Conservation (phyloP, 2,113 vertebrate species). For the Lophura nycthemera region DNA sequence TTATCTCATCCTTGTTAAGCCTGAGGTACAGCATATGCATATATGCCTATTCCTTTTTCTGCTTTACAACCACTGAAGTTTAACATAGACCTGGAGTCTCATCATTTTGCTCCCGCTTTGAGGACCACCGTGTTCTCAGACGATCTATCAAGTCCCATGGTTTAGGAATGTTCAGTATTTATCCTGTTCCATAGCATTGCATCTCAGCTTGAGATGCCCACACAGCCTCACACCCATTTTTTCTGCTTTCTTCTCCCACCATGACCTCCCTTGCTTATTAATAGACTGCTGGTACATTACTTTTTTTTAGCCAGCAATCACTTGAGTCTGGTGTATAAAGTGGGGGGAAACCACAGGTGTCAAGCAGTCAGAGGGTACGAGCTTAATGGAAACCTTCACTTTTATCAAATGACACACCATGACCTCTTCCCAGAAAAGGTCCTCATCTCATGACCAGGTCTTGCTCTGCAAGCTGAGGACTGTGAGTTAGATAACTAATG, state of each 20-base stretch:
- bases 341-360: background rate
- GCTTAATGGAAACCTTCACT: background rate
- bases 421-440: background rate
- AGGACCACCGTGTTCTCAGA: background rate
- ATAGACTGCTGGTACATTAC: fast-evolving
- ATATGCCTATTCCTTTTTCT: background rate
- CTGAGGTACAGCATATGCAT: fast-evolving
- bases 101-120: background rate
- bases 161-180: background rate
- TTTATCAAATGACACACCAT: background rate
- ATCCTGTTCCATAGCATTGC: background rate
- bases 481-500: background rate
- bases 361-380: background rate
- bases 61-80: background rate
- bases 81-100: background rate
- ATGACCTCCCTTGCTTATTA: background rate
- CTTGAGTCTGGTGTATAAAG: background rate
- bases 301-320: background rate
- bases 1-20: background rate
- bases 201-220: background rate
- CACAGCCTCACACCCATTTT: background rate
- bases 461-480: background rate
- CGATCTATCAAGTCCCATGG: fast-evolving
- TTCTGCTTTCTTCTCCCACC: background rate
- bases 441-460: background rate